These are phyloP conservation scores for Antitype chi DNA, from an alignment of 2,888 invertebrate genomes.

Conservation along the genomic window DNA sequence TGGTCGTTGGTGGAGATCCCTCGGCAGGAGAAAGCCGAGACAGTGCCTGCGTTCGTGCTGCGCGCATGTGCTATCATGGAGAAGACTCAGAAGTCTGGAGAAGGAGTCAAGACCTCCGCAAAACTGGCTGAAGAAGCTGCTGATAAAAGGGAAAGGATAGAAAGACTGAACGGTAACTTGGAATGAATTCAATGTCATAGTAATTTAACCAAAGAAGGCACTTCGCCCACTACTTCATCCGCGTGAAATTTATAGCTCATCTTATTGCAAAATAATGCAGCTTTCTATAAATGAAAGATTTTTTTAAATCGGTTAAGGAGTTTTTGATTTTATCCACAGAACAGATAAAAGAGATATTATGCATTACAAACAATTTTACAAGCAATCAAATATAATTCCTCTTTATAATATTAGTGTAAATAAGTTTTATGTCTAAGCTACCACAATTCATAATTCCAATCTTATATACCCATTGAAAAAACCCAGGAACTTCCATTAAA, in stretches of 20 bases:
- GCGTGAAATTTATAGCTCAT: too few species aligned
- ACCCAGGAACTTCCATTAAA: background rate
- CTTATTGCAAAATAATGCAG: too few species aligned
- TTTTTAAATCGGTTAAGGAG: too few species aligned
- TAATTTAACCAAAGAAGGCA: background rate
- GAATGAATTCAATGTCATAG: background rate
- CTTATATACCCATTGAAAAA: background rate
- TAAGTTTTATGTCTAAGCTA: too few species aligned
- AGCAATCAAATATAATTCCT: too few species aligned
- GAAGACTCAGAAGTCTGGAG: constrained; percentile 97
- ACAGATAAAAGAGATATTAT: too few species aligned
- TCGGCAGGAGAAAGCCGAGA: constrained; percentile 98
- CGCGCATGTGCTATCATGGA: constrained; percentile 98
- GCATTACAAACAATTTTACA: too few species aligned
- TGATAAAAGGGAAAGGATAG: constrained; percentile 95
- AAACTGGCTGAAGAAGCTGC: constrained; percentile 96
- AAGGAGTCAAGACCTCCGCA: constrained; percentile 96
- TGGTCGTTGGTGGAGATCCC: constrained; percentile 98
- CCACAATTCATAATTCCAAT: too few species aligned
- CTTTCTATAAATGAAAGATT: too few species aligned
- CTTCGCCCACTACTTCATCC: too few species aligned
- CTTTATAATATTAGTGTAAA: too few species aligned
- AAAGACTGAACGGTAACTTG: constrained; percentile 94
- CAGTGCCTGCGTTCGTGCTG: constrained; percentile 97
- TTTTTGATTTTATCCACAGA: too few species aligned